Conservation (phyloP, 2,888 invertebrate genomes). For the Tromatobia lineatoria region DNA sequence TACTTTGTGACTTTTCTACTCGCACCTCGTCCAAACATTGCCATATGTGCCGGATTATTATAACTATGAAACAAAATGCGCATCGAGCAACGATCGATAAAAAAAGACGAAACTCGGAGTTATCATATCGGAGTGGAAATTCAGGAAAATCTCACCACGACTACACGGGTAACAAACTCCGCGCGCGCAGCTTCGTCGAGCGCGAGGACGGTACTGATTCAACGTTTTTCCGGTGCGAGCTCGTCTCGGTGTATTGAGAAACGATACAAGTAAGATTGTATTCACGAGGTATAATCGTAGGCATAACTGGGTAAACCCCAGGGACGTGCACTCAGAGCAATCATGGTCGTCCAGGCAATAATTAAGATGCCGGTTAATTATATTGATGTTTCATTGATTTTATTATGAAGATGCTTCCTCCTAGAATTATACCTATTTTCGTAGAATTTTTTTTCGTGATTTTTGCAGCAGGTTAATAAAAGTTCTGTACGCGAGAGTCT, state of each 20-base stretch:
- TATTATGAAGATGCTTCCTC: no score
- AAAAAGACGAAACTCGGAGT: neutral
- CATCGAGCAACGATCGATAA: neutral
- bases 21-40: slow-evolving; percentile 71
- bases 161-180: neutral
- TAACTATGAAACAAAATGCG: neutral
- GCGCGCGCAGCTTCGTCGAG: slow-evolving; percentile 39
- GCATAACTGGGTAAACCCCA: neutral
- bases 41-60: slow-evolving; percentile 8
- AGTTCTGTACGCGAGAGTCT: no score
- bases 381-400: no score
- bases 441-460: no score
- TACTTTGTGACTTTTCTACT: slow-evolving; percentile 82
- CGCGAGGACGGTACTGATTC: slow-evolving; percentile 62
- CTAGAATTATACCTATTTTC: no score
- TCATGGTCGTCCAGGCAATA: no score
- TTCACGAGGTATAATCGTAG: slow-evolving; percentile 23
- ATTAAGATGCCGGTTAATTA: no score
- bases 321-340: neutral
- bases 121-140: neutral
- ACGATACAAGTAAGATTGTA: slow-evolving; percentile 27
- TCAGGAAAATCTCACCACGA: neutral
- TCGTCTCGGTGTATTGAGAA: slow-evolving; percentile 41
- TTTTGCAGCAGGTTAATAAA: no score
- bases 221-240: slow-evolving; percentile 50